Base-by-base conservation (phyloP, 2,113 vertebrate genomes). In the Nansenia antarctica region DNA sequence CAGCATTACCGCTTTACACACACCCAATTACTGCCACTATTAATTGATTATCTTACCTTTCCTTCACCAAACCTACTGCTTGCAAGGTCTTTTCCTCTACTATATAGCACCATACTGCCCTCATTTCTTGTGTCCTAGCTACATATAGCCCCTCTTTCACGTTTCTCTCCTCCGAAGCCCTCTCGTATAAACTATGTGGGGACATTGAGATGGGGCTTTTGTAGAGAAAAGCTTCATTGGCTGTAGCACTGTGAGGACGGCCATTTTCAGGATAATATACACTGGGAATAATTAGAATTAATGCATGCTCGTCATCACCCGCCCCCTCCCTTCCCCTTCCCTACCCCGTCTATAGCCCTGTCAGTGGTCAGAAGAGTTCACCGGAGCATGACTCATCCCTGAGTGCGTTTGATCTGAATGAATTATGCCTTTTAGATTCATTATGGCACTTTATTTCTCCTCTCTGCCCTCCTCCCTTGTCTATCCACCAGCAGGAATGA, bases 21-120 rank as follows among this genome's bases (percentile, higher is more conserved):
- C 90, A 89, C 90, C 95, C 96, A 96, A 98, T 99, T 98, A 98
- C 95, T 91, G 95, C 94, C 94, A 92, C 94, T 92, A 92, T 95
- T 97, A 96, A 98, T 98, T 98, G 98, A 98, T 98, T 96, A 94
- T 86, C 82, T 79, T 86, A 89, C 91, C 92, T 93, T 89, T 93
- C 73, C 64, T 69, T 67, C 90, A 60, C 69, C 69, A 88, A 93
- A 89, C 89, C 90, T 4, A 72, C 86, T 81, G 81, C 73, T 77
- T 92, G 72, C 72, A 14, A 8, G 52, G 24, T 54, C 22, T 81
- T 80, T 79, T 74, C 74, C 79, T n/a, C n/a, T 69, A 81, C 69
- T 61, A 72, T 77, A 31, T 55, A 67, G 39, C 37, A 18, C 62
- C 81, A 69, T 52, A 34, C 15, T 53, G 55, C 69, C 72, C 77